These are phyloP conservation scores for Pangasianodon gigas DNA, from an alignment of 2,113 vertebrate species.

Conservation along the genomic window DNA sequence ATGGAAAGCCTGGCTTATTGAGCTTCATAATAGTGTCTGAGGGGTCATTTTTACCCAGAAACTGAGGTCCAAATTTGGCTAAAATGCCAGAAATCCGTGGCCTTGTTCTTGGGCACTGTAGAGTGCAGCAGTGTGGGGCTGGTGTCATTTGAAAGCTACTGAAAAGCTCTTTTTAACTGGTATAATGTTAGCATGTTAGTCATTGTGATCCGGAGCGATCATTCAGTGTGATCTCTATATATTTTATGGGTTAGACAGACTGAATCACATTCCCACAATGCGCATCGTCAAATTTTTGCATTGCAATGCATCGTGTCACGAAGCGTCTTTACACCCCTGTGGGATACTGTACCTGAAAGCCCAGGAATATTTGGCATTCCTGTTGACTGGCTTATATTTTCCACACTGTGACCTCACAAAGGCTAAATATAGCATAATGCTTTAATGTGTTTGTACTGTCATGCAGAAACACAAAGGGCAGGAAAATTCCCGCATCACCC, in stretches of 20 bases:
- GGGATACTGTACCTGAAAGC: background rate
- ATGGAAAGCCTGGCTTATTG: background rate
- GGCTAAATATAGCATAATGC: constrained; percentile 64
- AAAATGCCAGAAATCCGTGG: background rate
- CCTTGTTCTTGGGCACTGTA: background rate
- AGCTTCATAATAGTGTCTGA: background rate
- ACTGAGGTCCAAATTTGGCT: no score
- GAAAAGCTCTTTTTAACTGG: background rate
- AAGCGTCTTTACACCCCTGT: background rate
- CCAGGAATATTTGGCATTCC: constrained; percentile 52
- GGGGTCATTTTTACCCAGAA: no score
- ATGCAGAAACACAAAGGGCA: constrained; percentile 60
- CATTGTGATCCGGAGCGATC: background rate
- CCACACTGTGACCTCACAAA: constrained; percentile 60
- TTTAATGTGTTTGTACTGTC: constrained; percentile 59
- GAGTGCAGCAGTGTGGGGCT: background rate
- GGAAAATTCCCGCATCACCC: constrained; percentile 58
- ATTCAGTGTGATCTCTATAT: background rate
- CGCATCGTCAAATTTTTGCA: background rate
- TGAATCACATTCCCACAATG: background rate
- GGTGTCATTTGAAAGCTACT: background rate
- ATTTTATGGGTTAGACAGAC: no score
- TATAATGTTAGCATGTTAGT: background rate
- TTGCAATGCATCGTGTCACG: background rate
- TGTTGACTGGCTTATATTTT: constrained; percentile 25